Evolutionary conservation across 2,797 vertebrate genomes (phyloP), one percentile per base, ranked within the genome.

Genomic region (Notoglanidium macrostoma): DNA sequence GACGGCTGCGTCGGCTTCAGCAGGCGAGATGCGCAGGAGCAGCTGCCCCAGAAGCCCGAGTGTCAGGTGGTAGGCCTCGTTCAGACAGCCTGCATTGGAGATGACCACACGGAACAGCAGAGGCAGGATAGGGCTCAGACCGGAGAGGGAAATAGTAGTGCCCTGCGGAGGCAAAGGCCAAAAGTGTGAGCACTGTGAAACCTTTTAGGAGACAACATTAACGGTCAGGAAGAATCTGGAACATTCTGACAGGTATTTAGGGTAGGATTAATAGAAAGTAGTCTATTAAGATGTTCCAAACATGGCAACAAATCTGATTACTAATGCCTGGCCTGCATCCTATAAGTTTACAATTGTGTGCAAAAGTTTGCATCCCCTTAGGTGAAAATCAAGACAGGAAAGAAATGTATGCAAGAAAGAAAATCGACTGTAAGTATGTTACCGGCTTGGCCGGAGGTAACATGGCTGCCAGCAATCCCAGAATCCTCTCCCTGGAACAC

Each of bases 21-120:
- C 87, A 0, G 98, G 98, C 26, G 92, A 93, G 86, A 99, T 97
- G 76, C 97, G 95, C 70, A 98, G 92, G 88, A 99, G 95, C 87
- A 99, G 93, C 93, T 99, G 98, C 44, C 98, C 98, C 44, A 99
- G 95, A 26, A 99, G 97, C 1, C 98, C 98, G 91, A 99, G 89
- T 0, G 97, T 99, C 90, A 99, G 96, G 93, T 99, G 98, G 68
- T 97, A 99, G 29, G 98, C 97, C 93, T 99, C 98, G n/a, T 99
- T 98, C 57, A 99, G 94, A 90, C 98, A 99, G 88, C 98, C 98
- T 0, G 97, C 98, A 0, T 99, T 99, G 88, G 97, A 98, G 93
- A 99, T 97, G 84, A 99, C 97, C n/a, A 97, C 97, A 61, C 97
- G 96, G 92, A 99, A 99, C 88, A 99, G 97, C 92, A 99, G 96